Evolutionary conservation across 2,797 vertebrate genomes (phyloP).

Genomic region (Clarias pachynema): DNA sequence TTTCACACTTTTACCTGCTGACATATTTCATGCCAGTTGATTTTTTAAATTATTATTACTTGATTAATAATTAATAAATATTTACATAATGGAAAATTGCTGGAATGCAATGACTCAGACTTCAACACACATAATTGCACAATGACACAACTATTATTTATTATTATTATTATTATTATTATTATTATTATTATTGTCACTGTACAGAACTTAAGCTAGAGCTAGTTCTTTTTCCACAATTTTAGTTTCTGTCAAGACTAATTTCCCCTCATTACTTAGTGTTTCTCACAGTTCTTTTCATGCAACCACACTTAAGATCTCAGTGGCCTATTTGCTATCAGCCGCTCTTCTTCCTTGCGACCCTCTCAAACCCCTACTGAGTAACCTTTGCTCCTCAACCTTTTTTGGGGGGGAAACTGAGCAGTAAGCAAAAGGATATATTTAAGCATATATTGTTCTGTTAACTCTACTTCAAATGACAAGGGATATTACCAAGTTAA

Average conservation of each 20-base stretch:
- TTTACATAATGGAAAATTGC: too few species aligned
- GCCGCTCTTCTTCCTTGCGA: constrained; percentile 30
- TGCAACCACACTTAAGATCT: constrained; percentile 31
- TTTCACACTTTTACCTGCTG: too few species aligned
- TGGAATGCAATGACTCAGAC: too few species aligned
- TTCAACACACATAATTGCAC: background rate
- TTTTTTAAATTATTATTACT: too few species aligned
- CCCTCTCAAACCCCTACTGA: constrained; percentile 36
- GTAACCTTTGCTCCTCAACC: constrained; percentile 47
- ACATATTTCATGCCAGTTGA: too few species aligned
- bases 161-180: constrained; percentile 1
- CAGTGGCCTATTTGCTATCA: constrained; percentile 42
- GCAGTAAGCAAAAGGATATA: background rate
- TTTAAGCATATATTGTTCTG: background rate
- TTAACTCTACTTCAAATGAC: background rate
- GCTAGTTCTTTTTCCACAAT: background rate
- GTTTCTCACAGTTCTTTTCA: constrained; percentile 31
- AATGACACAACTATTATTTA: background rate
- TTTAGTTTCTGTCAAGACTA: constrained; percentile 1
- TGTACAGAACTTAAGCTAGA: constrained; percentile 39
- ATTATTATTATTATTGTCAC: background rate
- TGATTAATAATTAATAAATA: too few species aligned
- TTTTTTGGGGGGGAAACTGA: constrained; percentile 18
- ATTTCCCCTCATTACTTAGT: constrained; percentile 25
- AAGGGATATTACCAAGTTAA: background rate